Evolutionary conservation across 2,797 vertebrate genomes (phyloP), one percentile per base, ranked within the genome.

Genomic region (Okamejei kenojei): DNA sequence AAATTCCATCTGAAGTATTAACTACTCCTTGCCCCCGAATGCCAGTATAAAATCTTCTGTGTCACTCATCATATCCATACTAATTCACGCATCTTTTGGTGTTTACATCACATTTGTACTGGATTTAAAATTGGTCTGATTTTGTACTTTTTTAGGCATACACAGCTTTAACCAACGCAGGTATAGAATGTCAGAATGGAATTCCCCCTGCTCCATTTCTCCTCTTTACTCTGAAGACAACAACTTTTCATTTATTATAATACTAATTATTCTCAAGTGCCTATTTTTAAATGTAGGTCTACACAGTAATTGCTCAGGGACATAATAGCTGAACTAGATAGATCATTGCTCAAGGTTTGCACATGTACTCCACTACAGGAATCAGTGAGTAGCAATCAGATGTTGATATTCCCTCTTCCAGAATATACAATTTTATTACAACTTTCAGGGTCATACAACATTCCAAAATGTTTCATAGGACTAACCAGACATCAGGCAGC

Each of bases 1-100:
- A n/a, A 86, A 58, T 86, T 58, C 15, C 29, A 86, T 86, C 82
- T 63, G 10, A 86, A 86, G 26, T 86, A 86, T 86, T 82, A 82
- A 82, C 26, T 82, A 81, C 35, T 10, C 54, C 7, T 81, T 45
- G 45, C 4, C 26, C 71, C 71, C 71, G 8, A 77, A 77, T 77
- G 79, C 45, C 45, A 84, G 13, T 29, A 61, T 61, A 58, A 81
- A 54, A 9, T 13, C 15, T 61, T 45, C 45, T 84, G 26, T 0
- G 29, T 86, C 26, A 61, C n/a, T 61, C 45, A 21, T 0, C 54
- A 84, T 29, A 86, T n/a, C 58, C 54, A n/a, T 82, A 82, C 79
- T 54, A 58, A 86, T 86, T 86, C 58, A 63, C 29, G 17, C 61
- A n/a, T 13, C 11, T 17, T 86, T 63, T 61, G 26, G 26, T 61